Percentiles rank a stretch among this genome's conserved stretches.
These are phyloP conservation scores for Plestiodon gilberti DNA, from an alignment of 2,113 vertebrate genomes.

Conservation along the genomic window DNA sequence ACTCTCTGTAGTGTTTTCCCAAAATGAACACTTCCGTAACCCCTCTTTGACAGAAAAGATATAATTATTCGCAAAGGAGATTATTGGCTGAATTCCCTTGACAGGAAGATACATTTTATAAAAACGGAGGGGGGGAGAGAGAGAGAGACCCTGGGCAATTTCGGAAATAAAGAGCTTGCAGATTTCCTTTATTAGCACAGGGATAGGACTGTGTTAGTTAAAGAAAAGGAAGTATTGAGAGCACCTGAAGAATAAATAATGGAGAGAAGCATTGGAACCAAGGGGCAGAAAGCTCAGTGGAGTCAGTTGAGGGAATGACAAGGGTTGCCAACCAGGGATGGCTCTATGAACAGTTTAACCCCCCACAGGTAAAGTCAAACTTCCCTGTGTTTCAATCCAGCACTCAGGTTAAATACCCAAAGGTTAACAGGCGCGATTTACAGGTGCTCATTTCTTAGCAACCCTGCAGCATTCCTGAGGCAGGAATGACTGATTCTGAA, in stretches of 20 bases:
- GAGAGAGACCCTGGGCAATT: background rate
- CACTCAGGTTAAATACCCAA: background rate
- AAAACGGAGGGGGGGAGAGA: background rate
- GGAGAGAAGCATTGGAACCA: conserved; percentile 7
- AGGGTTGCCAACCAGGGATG: background rate
- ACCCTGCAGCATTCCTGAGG: background rate
- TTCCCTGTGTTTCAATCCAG: background rate
- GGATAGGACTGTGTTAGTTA: conserved; percentile 31
- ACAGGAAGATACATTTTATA: conserved; percentile 44
- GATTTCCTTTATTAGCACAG: conserved; percentile 58
- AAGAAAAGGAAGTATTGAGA: conserved; percentile 34
- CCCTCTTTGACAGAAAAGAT: conserved; percentile 69
- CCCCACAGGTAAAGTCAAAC: background rate
- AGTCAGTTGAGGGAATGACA: rapidly evolving
- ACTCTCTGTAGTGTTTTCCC: conserved; percentile 57
- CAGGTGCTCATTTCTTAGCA: background rate
- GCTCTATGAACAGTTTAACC: background rate
- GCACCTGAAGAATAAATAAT: conserved; percentile 37
- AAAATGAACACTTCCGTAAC: conserved; percentile 66
- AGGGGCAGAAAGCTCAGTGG: background rate
- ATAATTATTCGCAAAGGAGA: conserved; percentile 68
- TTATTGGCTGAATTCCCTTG: conserved; percentile 60
- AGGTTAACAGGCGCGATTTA: background rate
- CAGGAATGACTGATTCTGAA: background rate
- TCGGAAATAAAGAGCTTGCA: conserved; percentile 43